These are phyloP conservation scores for Ammospiza nelsoni DNA, from an alignment of 2,113 vertebrate species.

Conservation along the genomic window DNA sequence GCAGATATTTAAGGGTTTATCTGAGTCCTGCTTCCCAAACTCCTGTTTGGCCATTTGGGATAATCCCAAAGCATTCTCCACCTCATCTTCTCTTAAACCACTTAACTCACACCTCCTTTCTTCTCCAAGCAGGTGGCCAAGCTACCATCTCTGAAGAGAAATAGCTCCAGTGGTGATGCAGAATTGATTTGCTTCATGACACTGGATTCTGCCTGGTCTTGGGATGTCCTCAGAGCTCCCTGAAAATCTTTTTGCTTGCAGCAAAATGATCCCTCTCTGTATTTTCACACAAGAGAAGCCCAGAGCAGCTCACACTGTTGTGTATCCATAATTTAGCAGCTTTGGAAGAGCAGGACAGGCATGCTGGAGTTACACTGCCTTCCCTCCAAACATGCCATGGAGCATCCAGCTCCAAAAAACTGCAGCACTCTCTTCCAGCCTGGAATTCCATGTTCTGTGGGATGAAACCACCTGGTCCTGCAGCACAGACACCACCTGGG, in stretches of 20 bases:
- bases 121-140: background rate
- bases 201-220: background rate
- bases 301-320: background rate
- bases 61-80: background rate
- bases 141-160: background rate
- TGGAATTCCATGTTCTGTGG: background rate
- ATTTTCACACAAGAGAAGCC: background rate
- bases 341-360: background rate
- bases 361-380: background rate
- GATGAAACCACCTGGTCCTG: background rate
- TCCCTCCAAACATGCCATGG: background rate
- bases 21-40: background rate
- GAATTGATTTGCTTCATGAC: background rate
- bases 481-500: background rate
- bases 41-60: background rate
- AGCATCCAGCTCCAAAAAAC: background rate
- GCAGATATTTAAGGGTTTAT: background rate
- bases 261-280: background rate
- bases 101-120: background rate
- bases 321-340: background rate
- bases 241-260: background rate
- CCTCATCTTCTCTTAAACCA: background rate
- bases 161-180: fast-evolving
- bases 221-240: background rate
- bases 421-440: background rate